Conservation (phyloP, 2,797 vertebrate species). For the Gymnothorax javanicus region DNA sequence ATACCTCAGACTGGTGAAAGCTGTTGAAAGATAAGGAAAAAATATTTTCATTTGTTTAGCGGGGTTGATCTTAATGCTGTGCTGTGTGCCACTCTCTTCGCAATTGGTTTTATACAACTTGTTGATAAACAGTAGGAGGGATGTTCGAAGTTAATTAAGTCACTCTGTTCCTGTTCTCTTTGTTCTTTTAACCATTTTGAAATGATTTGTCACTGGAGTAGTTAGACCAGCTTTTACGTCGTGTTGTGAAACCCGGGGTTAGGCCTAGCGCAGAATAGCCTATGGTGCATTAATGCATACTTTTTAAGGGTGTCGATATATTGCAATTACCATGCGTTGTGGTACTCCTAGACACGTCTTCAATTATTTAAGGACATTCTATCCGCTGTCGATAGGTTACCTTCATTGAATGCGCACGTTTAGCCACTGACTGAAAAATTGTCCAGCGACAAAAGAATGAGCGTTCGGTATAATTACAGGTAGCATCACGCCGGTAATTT, state of each 20-base stretch:
- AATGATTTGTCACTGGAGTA: constrained; percentile 11
- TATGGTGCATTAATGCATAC: not conserved
- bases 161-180: not conserved
- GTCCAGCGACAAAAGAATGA: constrained; percentile 12
- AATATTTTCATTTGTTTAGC: not conserved
- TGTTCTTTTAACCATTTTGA: not conserved
- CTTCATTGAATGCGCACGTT: constrained; percentile 13
- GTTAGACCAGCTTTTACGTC: not conserved
- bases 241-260: not conserved
- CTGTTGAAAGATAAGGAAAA: not conserved
- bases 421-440: constrained; percentile 10
- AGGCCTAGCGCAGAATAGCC: not conserved
- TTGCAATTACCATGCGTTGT: constrained; percentile 33
- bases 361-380: constrained; percentile 48
- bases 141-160: not conserved
- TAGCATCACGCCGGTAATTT: not conserved
- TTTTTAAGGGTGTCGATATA: constrained; percentile 27
- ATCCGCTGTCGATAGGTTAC: constrained; percentile 13
- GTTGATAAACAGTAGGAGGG: not conserved
- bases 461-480: not conserved
- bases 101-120: not conserved
- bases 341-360: constrained; percentile 27
- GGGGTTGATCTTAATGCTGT: not conserved
- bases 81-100: not conserved
- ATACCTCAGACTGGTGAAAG: not conserved